These are phyloP conservation scores for Tylochromis polylepis DNA, from an alignment of 2,113 vertebrate species.

Conservation along the genomic window DNA sequence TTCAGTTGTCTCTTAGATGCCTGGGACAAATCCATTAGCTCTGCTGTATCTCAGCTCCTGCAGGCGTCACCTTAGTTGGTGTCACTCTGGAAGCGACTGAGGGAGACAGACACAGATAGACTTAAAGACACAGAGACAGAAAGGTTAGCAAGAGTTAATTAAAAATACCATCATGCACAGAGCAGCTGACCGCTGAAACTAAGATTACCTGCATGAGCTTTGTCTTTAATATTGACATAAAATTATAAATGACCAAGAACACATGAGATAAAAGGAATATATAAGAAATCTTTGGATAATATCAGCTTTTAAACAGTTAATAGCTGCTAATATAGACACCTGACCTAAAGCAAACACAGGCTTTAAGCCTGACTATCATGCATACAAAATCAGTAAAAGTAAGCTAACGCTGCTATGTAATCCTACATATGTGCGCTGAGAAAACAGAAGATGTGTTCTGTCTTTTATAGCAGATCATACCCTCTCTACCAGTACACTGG, in stretches of 20 bases:
- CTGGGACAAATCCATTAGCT: conserved; percentile 71
- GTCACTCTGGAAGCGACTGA: conserved; percentile 32
- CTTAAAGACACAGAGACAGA: not conserved
- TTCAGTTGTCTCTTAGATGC: conserved; percentile 55
- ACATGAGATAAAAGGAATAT: not conserved
- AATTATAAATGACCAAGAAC: not conserved
- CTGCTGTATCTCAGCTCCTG: conserved; percentile 54
- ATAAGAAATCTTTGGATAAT: not conserved
- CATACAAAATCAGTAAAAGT: not conserved
- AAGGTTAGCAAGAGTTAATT: not conserved
- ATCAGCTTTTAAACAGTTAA: not conserved
- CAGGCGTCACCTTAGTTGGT: conserved; percentile 50
- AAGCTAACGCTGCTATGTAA: not conserved
- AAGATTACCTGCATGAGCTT: not conserved
- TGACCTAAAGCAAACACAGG: not conserved
- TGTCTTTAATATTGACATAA: not conserved
- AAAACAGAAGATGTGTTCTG: not conserved
- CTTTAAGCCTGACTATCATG: not conserved
- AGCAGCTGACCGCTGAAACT: not conserved
- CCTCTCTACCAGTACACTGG: not conserved
- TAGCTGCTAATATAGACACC: no score
- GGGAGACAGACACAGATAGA: conserved; percentile 29
- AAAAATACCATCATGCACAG: not conserved
- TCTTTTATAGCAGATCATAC: not conserved
- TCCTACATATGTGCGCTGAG: no score